A percentile compares a stretch with the other conserved stretches of the same genome.
Evolutionary conservation across 2,797 vertebrate species (phyloP).

Genomic region (Sebastes kiyomatsui): DNA sequence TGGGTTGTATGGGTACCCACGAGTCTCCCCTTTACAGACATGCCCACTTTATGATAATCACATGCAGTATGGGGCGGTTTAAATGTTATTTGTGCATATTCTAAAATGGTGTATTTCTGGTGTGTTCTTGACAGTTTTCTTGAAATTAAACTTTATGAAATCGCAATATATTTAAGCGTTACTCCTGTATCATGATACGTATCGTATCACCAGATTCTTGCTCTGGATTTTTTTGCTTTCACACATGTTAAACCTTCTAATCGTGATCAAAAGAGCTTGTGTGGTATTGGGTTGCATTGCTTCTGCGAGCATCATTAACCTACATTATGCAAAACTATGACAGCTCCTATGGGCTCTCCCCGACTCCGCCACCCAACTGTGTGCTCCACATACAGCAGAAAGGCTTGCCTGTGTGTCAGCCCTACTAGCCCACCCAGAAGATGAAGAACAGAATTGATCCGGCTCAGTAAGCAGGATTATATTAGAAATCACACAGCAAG

Average conservation of each 20-base stretch:
- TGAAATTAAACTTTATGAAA: too few relatives aligned
- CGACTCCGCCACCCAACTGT: constrained; percentile 5
- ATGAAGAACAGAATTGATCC: constrained; percentile 29
- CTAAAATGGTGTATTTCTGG: too few relatives aligned
- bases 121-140: too few relatives aligned
- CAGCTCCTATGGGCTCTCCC: constrained; percentile 60
- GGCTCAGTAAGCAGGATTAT: constrained; percentile 33
- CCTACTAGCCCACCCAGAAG: constrained; percentile 23
- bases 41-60: too few relatives aligned
- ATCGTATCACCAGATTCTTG: too few relatives aligned
- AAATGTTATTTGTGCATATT: too few relatives aligned
- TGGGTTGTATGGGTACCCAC: too few relatives aligned
- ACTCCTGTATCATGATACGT: too few relatives aligned
- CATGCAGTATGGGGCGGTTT: too few relatives aligned
- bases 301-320: constrained; percentile 54
- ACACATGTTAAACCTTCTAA: not conserved
- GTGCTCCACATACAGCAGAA: constrained; percentile 51
- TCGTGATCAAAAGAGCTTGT: not conserved
- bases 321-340: constrained; percentile 63
- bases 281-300: not conserved
- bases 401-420: not conserved
- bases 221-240: too few relatives aligned
- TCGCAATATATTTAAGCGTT: too few relatives aligned
- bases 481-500: constrained; percentile 29
- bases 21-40: too few relatives aligned